Evolutionary conservation across 2,797 vertebrate genomes (phyloP).

Genomic region (Calcarius lapponicus): DNA sequence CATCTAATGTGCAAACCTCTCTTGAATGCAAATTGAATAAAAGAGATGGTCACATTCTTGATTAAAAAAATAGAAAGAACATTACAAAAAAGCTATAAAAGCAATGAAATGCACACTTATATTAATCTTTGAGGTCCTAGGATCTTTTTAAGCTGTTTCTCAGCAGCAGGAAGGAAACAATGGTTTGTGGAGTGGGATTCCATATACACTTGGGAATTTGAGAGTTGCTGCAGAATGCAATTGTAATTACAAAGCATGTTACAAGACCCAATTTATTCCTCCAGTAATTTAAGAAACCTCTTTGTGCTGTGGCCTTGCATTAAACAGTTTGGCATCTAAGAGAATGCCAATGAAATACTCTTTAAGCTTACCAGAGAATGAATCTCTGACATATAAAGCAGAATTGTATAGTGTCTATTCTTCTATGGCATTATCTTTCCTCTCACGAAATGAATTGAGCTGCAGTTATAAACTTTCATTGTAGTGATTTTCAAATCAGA

Average conservation of each 20-base stretch:
- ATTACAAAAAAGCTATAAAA: neutral
- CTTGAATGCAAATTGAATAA: neutral
- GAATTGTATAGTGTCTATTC: neutral
- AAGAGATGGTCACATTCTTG: neutral
- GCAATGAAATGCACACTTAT: neutral
- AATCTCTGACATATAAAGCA: neutral
- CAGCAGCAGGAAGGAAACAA: conserved; percentile 18
- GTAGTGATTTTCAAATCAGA: conserved; percentile 1
- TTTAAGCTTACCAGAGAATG: neutral
- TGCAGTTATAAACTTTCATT: neutral
- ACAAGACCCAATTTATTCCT: conserved; percentile 26
- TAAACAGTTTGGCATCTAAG: neutral
- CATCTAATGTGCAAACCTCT: neutral
- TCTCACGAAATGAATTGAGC: neutral
- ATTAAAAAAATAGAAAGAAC: neutral
- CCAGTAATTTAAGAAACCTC: conserved; percentile 36
- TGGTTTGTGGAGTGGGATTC: neutral
- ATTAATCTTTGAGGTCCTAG: neutral
- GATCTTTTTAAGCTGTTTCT: conserved; percentile 32
- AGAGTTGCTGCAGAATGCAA: neutral
- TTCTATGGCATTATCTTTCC: neutral
- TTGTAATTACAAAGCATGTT: neutral
- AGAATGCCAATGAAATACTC: neutral
- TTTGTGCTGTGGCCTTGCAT: conserved; percentile 19
- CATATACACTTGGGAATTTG: neutral